These are phyloP conservation scores for Kryptopterus vitreolus DNA, from an alignment of 2,797 vertebrate species.

Conservation along the genomic window DNA sequence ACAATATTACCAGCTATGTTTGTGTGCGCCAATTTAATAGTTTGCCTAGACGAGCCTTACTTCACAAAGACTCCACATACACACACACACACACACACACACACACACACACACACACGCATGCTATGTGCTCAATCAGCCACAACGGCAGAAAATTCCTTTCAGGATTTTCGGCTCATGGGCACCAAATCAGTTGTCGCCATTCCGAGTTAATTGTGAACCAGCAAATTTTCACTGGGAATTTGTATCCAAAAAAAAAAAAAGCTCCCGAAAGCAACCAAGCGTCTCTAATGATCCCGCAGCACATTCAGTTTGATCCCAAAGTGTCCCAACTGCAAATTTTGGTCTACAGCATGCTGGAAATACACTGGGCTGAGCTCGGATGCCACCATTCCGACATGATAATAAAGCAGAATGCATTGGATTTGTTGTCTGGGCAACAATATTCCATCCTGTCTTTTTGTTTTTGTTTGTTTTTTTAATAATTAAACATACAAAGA, in stretches of 20 bases:
- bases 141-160: neutral
- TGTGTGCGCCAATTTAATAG: too few species aligned
- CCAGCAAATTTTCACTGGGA: constrained; percentile 3
- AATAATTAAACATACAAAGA: neutral
- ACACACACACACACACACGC: too few species aligned
- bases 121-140: neutral
- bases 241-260: neutral
- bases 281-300: neutral
- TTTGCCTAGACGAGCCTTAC: neutral
- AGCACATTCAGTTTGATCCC: neutral
- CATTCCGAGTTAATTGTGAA: neutral
- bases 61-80: neutral
- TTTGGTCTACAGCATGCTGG: neutral
- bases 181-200: neutral
- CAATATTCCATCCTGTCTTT: neutral
- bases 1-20: too few species aligned
- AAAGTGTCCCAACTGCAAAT: neutral
- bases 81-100: too few species aligned
- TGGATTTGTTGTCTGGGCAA: neutral
- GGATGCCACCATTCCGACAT: neutral
- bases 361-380: neutral
- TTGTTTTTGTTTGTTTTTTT: neutral
- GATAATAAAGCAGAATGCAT: neutral
- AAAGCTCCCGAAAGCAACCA: neutral
- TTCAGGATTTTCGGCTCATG: neutral